Evolutionary conservation across 1,140 invertebrate genomes (phyloP), one percentile per base, ranked within the genome.

Genomic region (Aleiodes sp.): DNA sequence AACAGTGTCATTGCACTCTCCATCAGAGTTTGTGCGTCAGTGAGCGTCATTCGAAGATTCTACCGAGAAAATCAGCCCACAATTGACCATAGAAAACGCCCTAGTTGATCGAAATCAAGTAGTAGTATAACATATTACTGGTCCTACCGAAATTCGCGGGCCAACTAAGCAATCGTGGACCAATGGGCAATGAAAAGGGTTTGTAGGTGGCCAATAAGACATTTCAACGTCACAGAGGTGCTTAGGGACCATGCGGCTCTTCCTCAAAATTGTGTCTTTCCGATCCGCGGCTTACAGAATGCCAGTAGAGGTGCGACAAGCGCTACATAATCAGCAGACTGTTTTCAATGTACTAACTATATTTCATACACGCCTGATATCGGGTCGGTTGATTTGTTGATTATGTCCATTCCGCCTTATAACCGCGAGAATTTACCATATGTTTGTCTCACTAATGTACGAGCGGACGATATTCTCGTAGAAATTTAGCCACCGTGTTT

Each of bases 261-360:
- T 86, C 81, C 84, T 86, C 84, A 83, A 84, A 86, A 86, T 85
- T 85, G 75, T 85, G 84, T 86, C 84, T 86, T 85, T 86, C 84
- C 84, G 80, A 84, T 82, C 81, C 74, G 72, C 82, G 83, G 83
- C 64, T 39, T 83, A 80, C 78, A 86, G 76, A 14, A 82, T 7
- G 12, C 1, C 1, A 8, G 3, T 6, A 60, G 70, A 83, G 65
- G 68, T 74, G n/a, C n/a, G 12, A 16, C 31, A 60, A 4, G 12
- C 28, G 10, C 35, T 19, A 0, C 12, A 60, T 31, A 65, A 31
- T 52, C 26, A 52, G 26, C 62, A 26, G 24, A n/a, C 29, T 10
- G 29, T 21, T 12, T 16, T 2, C 14, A 29, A 4, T 14, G 2
- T 0, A 35, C 57, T 8, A 33, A 31, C 0, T 59, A 12, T 16